Conservation (phyloP, 2,888 invertebrate species). For the Leptinotarsa rubiginosa region DNA sequence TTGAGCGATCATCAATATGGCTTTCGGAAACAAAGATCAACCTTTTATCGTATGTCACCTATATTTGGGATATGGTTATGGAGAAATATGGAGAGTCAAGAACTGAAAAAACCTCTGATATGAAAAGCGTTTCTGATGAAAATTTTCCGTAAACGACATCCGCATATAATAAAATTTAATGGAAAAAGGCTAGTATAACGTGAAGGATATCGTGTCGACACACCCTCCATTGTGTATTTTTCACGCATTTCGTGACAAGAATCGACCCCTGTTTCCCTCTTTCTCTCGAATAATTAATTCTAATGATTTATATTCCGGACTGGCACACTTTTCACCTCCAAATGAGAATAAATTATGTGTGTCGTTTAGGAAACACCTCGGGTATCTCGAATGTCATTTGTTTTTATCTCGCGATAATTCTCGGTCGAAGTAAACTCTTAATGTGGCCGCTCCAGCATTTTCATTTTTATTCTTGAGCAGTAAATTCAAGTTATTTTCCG, state of each 20-base stretch:
- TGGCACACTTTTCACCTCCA: conserved; percentile 3
- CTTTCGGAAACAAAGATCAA: no score
- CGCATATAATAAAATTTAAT: not conserved
- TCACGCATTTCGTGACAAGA: conserved; percentile 14
- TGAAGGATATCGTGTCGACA: conserved; percentile 13
- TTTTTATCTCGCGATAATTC: conserved; percentile 17
- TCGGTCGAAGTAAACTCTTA: conserved; percentile 1
- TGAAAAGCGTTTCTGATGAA: not conserved
- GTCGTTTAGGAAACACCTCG: conserved; percentile 8
- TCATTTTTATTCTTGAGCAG: conserved; percentile 14
- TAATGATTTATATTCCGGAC: conserved; percentile 7
- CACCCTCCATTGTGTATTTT: conserved; percentile 13
- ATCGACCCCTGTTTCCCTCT: not conserved
- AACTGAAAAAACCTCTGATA: no score
- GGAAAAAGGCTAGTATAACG: not conserved
- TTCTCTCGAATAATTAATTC: conserved; percentile 9
- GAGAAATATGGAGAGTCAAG: no score
- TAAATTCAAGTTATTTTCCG: conserved; percentile 18
- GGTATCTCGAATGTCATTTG: conserved; percentile 19
- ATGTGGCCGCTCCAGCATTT: conserved; percentile 7
- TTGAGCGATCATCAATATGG: no score
- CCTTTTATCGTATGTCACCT: no score
- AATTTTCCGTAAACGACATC: not conserved
- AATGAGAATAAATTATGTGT: conserved; percentile 18
- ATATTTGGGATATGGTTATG: no score